phyloP scores from a whole-genome alignment of 2,797 vertebrate genomes.

The Sciaenops ocellatus region DNA sequence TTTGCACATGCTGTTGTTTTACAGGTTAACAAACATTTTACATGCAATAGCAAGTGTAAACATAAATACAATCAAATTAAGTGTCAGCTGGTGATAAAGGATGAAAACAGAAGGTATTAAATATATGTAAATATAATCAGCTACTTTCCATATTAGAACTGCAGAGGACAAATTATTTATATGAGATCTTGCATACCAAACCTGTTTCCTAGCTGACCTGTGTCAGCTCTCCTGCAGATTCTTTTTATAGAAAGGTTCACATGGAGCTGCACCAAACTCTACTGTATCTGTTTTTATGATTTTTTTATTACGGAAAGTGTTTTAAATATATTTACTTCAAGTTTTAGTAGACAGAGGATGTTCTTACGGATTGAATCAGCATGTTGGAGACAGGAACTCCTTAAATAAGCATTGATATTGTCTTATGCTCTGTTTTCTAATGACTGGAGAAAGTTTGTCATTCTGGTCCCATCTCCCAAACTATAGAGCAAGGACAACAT shows the following conservation, averaged over 20 bases:
- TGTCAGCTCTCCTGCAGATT: background rate
- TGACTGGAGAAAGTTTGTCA: background rate
- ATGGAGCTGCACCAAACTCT: background rate
- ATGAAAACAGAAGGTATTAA: background rate
- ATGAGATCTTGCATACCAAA: background rate
- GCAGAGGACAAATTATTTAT: background rate
- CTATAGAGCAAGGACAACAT: background rate
- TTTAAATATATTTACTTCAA: background rate
- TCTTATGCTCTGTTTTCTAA: background rate
- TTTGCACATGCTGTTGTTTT: background rate
- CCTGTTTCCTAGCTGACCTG: constrained; percentile 1
- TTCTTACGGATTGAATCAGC: background rate
- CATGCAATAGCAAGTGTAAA: background rate
- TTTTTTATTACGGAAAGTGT: background rate
- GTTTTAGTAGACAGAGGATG: background rate
- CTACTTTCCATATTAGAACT: background rate
- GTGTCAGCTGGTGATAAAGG: too few species aligned
- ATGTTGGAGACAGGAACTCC: background rate
- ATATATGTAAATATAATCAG: background rate
- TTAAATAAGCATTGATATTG: background rate
- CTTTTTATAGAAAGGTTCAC: background rate
- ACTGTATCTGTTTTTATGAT: background rate
- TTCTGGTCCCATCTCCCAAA: background rate
- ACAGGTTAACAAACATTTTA: background rate
- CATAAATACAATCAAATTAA: background rate